These are phyloP conservation scores for Egretta garzetta DNA, from an alignment of 2,113 vertebrate genomes.

Conservation along the genomic window DNA sequence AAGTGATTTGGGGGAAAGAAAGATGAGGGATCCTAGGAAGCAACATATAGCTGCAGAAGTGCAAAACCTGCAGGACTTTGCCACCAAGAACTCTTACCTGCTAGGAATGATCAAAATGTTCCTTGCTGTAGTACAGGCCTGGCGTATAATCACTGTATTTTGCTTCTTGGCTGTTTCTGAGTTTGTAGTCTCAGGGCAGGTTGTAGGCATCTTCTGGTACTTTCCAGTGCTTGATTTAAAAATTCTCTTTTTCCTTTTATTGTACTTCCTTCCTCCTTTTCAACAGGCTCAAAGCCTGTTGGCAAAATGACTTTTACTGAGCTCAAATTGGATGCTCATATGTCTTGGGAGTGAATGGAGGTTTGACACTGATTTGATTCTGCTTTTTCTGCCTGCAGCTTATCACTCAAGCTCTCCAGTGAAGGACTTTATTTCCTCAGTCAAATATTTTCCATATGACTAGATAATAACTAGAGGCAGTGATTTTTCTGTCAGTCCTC, in stretches of 20 bases:
- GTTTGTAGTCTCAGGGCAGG: neutral
- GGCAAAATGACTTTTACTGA: neutral
- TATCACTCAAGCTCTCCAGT: conserved; percentile 5
- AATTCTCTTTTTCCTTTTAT: neutral
- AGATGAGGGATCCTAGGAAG: neutral
- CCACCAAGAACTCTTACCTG: neutral
- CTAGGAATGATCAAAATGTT: neutral
- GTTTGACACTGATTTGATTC: conserved; percentile 29
- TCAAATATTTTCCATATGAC: conserved; percentile 45
- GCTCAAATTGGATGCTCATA: neutral
- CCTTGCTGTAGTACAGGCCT: neutral
- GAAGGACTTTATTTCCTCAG: conserved; percentile 18
- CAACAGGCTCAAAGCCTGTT: conserved; percentile 13
- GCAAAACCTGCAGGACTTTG: neutral
- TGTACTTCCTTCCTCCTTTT: neutral
- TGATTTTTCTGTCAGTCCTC: conserved; percentile 9
- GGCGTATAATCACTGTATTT: neutral
- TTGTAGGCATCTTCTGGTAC: neutral
- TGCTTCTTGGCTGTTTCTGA: neutral
- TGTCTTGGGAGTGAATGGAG: neutral
- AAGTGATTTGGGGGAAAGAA: neutral
- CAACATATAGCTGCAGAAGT: neutral
- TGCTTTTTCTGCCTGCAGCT: conserved; percentile 37
- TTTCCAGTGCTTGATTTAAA: neutral
- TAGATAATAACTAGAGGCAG: neutral